These are phyloP conservation scores for Melopsittacus undulatus DNA, from an alignment of 2,797 vertebrate species.

Conservation along the genomic window DNA sequence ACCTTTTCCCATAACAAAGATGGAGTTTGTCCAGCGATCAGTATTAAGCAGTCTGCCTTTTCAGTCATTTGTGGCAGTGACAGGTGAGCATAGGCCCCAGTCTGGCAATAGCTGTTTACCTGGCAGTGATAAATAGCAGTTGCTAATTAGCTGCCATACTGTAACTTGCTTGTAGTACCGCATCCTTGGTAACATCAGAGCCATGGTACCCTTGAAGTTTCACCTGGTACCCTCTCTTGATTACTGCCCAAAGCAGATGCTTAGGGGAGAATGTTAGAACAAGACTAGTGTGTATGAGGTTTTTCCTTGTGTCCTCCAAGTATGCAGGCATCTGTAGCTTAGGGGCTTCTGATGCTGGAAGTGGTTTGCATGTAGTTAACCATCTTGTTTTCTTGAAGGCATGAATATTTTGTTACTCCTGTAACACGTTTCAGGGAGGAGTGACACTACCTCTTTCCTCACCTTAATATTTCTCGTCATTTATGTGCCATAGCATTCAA, in stretches of 20 bases:
- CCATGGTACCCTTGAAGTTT: background rate
- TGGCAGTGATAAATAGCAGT: background rate
- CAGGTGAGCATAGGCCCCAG: background rate
- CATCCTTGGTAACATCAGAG: background rate
- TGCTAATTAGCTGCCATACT: background rate
- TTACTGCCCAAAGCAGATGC: background rate
- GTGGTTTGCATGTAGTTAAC: background rate
- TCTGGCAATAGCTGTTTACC: background rate
- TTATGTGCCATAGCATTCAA: background rate
- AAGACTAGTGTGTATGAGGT: background rate
- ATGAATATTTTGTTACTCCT: background rate
- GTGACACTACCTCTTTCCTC: background rate
- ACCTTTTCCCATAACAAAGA: background rate
- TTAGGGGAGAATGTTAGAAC: background rate
- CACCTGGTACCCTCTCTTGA: background rate
- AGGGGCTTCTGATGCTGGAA: background rate
- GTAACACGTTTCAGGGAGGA: rapidly evolving
- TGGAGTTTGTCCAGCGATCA: background rate
- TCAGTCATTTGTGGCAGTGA: background rate
- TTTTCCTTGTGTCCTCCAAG: background rate
- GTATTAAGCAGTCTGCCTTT: background rate
- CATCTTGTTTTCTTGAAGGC: background rate
- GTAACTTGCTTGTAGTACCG: background rate
- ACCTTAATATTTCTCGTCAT: background rate
- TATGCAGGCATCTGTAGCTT: background rate